phyloP scores from a whole-genome alignment of 1,140 invertebrate genomes.

The Sinella curviseta region DNA sequence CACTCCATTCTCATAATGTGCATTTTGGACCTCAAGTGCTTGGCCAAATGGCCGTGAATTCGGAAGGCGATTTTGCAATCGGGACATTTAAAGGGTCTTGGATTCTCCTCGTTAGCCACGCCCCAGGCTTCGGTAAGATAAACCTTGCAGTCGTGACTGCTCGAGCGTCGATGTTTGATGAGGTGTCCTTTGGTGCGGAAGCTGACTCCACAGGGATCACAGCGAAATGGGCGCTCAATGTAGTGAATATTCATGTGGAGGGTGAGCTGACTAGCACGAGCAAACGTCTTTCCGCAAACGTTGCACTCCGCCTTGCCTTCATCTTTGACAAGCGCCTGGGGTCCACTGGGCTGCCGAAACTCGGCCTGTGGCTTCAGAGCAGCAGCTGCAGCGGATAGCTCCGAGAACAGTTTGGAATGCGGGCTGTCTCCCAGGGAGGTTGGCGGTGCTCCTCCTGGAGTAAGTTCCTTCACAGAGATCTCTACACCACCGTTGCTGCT shows the following conservation, averaged over 20 bases:
- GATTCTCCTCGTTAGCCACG: constrained; percentile 66
- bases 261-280: constrained; percentile 81
- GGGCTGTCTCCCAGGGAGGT: constrained; percentile 28
- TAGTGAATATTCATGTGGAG: constrained; percentile 95
- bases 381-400: too few species aligned
- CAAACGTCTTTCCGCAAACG: constrained; percentile 88
- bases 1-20: constrained; percentile 95
- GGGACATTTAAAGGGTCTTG: constrained; percentile 88
- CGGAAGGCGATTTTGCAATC: constrained; percentile 95
- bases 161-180: constrained; percentile 86
- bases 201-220: constrained; percentile 85
- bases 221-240: constrained; percentile 87
- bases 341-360: constrained; percentile 48
- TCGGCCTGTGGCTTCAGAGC: constrained; percentile 47
- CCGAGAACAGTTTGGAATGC: constrained; percentile 26
- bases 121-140: constrained; percentile 49
- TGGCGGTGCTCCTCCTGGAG: not conserved
- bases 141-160: constrained; percentile 82
- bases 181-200: constrained; percentile 89
- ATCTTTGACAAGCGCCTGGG: constrained; percentile 55
- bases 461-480: not conserved
- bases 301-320: constrained; percentile 80
- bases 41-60: constrained; percentile 92
- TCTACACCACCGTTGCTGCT: not conserved
- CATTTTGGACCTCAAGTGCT: constrained; percentile 93